These are phyloP conservation scores for Epizoanthus illoricatus DNA, from an alignment of 92 coral and sea anemone genomes.

Conservation along the genomic window DNA sequence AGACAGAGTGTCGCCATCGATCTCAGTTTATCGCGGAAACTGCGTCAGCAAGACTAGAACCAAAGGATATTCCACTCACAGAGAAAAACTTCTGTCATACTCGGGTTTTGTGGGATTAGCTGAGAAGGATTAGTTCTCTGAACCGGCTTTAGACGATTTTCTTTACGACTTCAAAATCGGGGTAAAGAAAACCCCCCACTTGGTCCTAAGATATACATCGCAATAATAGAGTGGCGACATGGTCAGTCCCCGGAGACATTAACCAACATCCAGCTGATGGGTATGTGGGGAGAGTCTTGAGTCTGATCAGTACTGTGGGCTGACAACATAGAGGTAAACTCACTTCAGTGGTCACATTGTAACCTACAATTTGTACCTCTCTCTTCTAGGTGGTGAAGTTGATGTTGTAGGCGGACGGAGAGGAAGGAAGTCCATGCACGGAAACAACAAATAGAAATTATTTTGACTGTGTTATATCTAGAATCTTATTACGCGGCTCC, in stretches of 20 bases:
- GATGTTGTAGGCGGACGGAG: not conserved
- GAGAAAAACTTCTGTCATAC: slow-evolving; percentile 53
- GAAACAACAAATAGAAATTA: slow-evolving; percentile 16
- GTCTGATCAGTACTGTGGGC: slow-evolving; percentile 46
- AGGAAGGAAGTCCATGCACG: slow-evolving; percentile 21
- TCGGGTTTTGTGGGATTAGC: slow-evolving; percentile 37
- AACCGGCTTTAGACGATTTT: slow-evolving; percentile 36
- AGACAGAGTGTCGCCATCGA: slow-evolving; percentile 88
- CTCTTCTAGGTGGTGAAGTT: slow-evolving; percentile 28
- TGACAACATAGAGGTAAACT: slow-evolving; percentile 31
- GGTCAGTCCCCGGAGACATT: slow-evolving; percentile 75
- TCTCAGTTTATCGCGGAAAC: slow-evolving; percentile 67
- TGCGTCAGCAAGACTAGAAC: slow-evolving; percentile 63
- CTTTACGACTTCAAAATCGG: slow-evolving; percentile 10
- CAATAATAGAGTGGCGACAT: slow-evolving; percentile 35
- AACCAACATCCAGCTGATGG: slow-evolving; percentile 79
- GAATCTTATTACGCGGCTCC: slow-evolving; percentile 38
- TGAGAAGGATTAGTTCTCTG: slow-evolving; percentile 22
- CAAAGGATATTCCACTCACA: slow-evolving; percentile 52
- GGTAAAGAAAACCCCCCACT: slow-evolving; percentile 29
- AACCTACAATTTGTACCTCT: slow-evolving; percentile 36
- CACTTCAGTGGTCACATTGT: slow-evolving; percentile 29
- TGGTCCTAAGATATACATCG: slow-evolving; percentile 27
- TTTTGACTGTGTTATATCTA: slow-evolving; percentile 36
- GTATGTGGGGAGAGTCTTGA: slow-evolving; percentile 66